Base-by-base conservation (phyloP, 2,888 invertebrate genomes). In the Patella depressa region DNA sequence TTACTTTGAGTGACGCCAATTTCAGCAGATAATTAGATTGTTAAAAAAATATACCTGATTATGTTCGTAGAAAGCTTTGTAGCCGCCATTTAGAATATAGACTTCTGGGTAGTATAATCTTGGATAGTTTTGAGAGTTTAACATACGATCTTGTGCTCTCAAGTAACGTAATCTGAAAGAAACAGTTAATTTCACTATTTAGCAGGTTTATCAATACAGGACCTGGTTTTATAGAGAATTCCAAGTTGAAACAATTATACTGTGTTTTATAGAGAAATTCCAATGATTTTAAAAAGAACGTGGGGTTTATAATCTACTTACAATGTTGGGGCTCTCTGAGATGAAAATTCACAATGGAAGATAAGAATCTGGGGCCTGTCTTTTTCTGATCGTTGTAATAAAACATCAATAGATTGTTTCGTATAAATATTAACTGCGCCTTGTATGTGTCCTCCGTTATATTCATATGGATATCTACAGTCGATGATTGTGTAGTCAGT, bases 291-390 rank as follows among this genome's bases (percentile, higher is more conserved):
- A 11, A 19, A 65, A 7, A 65, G 19, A 19, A 5, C 14, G 7
- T 65, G 7, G 5, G 29, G 11, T 29, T 7, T 53, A 73, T 73
- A 45, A n/a, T 12, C 7, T 65, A 94, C 95, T 95, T 93, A 97
- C 95, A 99, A 93, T 86, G 95, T 96, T 2, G 29, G 29, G 29
- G 29, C 29, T 77, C 99, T 94, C 92, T 98, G 97, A 78, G 97
- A 95, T 0, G 98, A 98, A 93, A 98, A 99, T 92, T 99, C 99
- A 92, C 99, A 99, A 91, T 99, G 99, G 92, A 99, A 98, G 72
- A 99, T 95, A 71, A 99, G 93, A 72, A 98, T 95, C 82, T 94
- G 93, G 74, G 96, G 93, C 81, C 92, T 91, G 77, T 79, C 82
- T 3, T 83, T 77, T 65, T 19, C n/a, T 45, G 45, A 45, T 45